Base-by-base conservation (phyloP, 2,113 vertebrate species). In the Leptocoma aspasia region DNA sequence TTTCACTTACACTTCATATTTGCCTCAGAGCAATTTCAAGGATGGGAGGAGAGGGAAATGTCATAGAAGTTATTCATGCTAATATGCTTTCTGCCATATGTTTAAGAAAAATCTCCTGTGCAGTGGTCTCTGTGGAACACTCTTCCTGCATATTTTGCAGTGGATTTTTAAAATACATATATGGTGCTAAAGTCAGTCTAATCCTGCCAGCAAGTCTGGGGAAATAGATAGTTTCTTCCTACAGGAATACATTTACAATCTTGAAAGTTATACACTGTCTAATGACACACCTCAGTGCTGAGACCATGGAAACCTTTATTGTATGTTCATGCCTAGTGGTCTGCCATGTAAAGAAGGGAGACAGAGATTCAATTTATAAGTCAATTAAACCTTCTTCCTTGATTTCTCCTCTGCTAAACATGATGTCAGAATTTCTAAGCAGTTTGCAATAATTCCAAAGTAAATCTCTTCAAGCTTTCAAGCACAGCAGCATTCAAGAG, bases 21-120 rank as follows among this genome's bases (percentile, higher is more conserved):
- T 93, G 22, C 65, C 54, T 95, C 57, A 82, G 57, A 86, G 80
- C 19, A 81, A 37, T 75, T 89, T 69, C 85, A 73, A 63, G 57
- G 22, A 92, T 91, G 61, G 49, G 61, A 92, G 65, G 83, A 89
- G 31, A 37, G 76, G 47, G 24, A 92, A 97, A 94, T 94, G 54
- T 84, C 83, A 79, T 24, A 39, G 37, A 89, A 94, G 19, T 86
- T 94, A 78, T 61, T 94, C 73, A 87, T 91, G 57, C 41, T 95
- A 91, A 84, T 90, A 68, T 82, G 61, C 28, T 84, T 89, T 95
- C 77, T 95, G 73, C 77, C 91, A 79, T 95, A 95, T 94, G 92
- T 83, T 94, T 94, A 86, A 92, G 69, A 91, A 91, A 90, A 94
- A 75, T 84, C 33, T 94, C 52, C 47, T 35, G 52, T 89, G 61